Percentiles rank a stretch among this genome's conserved stretches.
Conservation (phyloP, 2,113 vertebrate species). For the Australoheros scitulus region DNA sequence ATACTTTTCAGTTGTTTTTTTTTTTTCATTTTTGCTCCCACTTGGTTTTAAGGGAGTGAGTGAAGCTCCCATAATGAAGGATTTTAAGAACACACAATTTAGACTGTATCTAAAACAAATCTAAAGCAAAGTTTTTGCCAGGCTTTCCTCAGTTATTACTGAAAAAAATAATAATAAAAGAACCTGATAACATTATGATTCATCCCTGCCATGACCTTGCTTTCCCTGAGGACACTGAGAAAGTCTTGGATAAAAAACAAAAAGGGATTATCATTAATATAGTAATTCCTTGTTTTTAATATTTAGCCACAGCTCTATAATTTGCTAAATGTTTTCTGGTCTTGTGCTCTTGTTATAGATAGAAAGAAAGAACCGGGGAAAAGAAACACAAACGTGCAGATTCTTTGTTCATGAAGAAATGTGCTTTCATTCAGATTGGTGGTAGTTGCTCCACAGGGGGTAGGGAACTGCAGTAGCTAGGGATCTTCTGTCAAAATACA, state of each 20-base stretch:
- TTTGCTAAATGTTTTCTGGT: not conserved
- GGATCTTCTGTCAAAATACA: constrained; percentile 25
- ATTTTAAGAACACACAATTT: not conserved
- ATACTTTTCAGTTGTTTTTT: not conserved
- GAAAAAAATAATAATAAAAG: not conserved
- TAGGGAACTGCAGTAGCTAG: not conserved
- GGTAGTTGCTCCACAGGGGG: constrained; percentile 5
- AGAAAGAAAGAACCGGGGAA: not conserved
- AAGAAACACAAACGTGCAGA: constrained; percentile 15
- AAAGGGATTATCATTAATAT: not conserved
- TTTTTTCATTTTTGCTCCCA: not conserved
- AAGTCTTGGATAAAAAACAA: not conserved
- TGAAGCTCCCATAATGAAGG: not conserved
- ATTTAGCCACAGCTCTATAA: not conserved
- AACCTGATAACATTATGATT: not conserved
- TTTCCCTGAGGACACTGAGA: not conserved
- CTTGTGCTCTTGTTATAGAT: not conserved
- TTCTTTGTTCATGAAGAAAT: constrained; percentile 15
- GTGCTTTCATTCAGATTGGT: constrained; percentile 13
- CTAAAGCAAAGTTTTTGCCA: not conserved
- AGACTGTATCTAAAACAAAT: not conserved
- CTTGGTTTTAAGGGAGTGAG: constrained; percentile 28
- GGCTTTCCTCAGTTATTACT: not conserved
- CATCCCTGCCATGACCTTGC: not conserved
- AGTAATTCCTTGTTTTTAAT: not conserved